Percentiles rank a stretch among this genome's conserved stretches.
phyloP scores from a whole-genome alignment of 2,888 invertebrate genomes.

The Lathronympha strigana region DNA sequence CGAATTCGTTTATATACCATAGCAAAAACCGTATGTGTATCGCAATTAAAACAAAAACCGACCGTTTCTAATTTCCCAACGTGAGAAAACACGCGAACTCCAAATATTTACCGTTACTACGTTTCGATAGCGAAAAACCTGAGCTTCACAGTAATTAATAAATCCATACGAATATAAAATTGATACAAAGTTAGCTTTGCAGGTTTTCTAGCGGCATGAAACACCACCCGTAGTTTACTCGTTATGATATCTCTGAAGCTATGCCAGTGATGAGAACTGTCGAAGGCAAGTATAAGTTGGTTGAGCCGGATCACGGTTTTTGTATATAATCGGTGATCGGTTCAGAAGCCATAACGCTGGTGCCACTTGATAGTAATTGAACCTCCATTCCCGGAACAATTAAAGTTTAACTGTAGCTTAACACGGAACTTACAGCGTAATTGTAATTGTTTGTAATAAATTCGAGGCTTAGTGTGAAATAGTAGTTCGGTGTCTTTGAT shows the following conservation, averaged over 20 bases:
- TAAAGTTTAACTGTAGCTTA: slow-evolving; percentile 53
- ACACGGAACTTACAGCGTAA: slow-evolving; percentile 50
- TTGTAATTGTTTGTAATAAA: slow-evolving; percentile 36
- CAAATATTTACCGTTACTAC: slow-evolving; percentile 67
- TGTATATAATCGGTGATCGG: slow-evolving; percentile 68
- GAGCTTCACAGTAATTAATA: slow-evolving; percentile 28
- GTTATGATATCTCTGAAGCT: no score
- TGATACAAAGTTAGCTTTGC: slow-evolving; percentile 12
- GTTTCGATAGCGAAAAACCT: slow-evolving; percentile 55
- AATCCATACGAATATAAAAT: slow-evolving; percentile 18
- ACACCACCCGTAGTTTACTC: neutral
- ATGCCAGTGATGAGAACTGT: neutral
- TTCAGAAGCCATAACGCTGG: slow-evolving; percentile 72
- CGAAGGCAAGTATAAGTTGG: slow-evolving; percentile 12
- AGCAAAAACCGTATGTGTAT: slow-evolving; percentile 33
- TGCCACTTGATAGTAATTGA: slow-evolving; percentile 65
- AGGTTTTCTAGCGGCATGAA: neutral
- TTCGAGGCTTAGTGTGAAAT: slow-evolving; percentile 4
- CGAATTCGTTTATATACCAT: slow-evolving; percentile 21
- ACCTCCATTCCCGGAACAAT: slow-evolving; percentile 50
- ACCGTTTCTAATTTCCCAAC: slow-evolving; percentile 62
- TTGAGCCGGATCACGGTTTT: slow-evolving; percentile 71
- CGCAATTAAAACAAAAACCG: slow-evolving; percentile 49
- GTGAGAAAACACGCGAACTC: slow-evolving; percentile 68
- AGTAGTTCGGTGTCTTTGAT: slow-evolving; percentile 27